These are phyloP conservation scores for Oryzias dopingdopingensis DNA, from an alignment of 2,797 vertebrate species.

Conservation along the genomic window DNA sequence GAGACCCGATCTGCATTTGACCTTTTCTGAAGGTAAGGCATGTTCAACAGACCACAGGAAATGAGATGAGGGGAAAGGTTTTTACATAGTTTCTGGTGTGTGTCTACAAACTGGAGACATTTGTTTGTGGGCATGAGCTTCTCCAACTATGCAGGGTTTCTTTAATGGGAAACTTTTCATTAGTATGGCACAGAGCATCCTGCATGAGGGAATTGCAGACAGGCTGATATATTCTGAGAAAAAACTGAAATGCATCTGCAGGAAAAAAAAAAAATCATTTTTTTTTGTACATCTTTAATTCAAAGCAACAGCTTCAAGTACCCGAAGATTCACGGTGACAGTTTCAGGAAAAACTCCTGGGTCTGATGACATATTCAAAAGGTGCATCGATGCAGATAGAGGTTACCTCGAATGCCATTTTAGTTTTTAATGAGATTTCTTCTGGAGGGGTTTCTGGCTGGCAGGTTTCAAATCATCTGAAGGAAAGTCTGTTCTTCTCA, in stretches of 20 bases:
- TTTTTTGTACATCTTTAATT: slow-evolving; percentile 41
- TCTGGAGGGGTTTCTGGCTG: slow-evolving; percentile 58
- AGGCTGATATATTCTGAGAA: slow-evolving; percentile 19
- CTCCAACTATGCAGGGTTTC: slow-evolving; percentile 15
- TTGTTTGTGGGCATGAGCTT: slow-evolving; percentile 14
- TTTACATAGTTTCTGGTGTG: slow-evolving; percentile 14
- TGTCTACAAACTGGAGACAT: slow-evolving; percentile 8
- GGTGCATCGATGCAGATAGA: slow-evolving; percentile 58
- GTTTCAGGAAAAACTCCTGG: slow-evolving; percentile 34
- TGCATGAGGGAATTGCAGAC: slow-evolving; percentile 32
- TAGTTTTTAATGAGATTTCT: slow-evolving; percentile 73
- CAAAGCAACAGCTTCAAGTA: slow-evolving; percentile 44
- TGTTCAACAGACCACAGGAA: slow-evolving; percentile 69
- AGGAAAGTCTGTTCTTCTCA: slow-evolving; percentile 47
- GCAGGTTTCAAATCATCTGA: slow-evolving; percentile 67
- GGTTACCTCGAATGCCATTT: slow-evolving; percentile 55
- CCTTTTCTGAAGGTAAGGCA: slow-evolving; percentile 75
- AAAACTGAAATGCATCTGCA: slow-evolving; percentile 23
- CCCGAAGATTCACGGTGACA: slow-evolving; percentile 19
- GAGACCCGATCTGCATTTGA: slow-evolving; percentile 73
- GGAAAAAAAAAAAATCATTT: slow-evolving; percentile 15
- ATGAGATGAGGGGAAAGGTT: slow-evolving; percentile 61
- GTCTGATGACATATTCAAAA: slow-evolving; percentile 55
- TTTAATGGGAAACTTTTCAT: slow-evolving; percentile 60
- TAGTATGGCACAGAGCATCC: slow-evolving; percentile 43